These are phyloP conservation scores for Unio pictorum DNA, from an alignment of 2,888 invertebrate genomes.

Conservation along the genomic window DNA sequence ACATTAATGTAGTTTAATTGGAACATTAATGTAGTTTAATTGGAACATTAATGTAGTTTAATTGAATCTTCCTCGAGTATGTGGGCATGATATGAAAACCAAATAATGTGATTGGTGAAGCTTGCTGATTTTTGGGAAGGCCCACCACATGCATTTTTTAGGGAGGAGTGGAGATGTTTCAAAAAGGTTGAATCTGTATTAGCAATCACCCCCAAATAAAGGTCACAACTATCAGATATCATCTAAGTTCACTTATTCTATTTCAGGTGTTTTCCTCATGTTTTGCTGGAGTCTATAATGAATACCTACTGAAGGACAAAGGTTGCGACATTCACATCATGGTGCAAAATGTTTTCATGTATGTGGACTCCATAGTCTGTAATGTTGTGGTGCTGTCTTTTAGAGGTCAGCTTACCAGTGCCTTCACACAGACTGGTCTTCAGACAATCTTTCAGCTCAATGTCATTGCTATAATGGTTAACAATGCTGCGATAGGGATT, in stretches of 20 bases:
- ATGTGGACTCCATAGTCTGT: conserved; percentile 93
- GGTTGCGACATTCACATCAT: conserved; percentile 90
- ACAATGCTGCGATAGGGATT: conserved; percentile 92
- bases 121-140: too few relatives aligned
- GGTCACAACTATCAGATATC: conserved; percentile 19
- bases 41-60: too few relatives aligned
- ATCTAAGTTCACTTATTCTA: conserved; percentile 4
- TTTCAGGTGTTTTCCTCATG: conserved; percentile 92
- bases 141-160: too few relatives aligned
- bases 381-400: conserved; percentile 82
- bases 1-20: too few relatives aligned
- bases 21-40: too few relatives aligned
- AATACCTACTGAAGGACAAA: conserved; percentile 89
- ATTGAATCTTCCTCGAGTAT: too few relatives aligned
- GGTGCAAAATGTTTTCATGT: conserved; percentile 96
- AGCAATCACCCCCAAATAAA: too few relatives aligned
- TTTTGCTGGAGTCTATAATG: conserved; percentile 95
- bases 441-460: conserved; percentile 73
- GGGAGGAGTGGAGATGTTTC: too few relatives aligned
- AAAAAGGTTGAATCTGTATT: too few relatives aligned
- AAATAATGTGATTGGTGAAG: too few relatives aligned
- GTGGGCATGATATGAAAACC: too few relatives aligned
- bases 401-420: conserved; percentile 78
- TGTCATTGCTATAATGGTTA: conserved; percentile 86
- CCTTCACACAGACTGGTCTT: conserved; percentile 75